Evolutionary conservation across 2,113 vertebrate species (phyloP).

Genomic region (Spermophilus dauricus): DNA sequence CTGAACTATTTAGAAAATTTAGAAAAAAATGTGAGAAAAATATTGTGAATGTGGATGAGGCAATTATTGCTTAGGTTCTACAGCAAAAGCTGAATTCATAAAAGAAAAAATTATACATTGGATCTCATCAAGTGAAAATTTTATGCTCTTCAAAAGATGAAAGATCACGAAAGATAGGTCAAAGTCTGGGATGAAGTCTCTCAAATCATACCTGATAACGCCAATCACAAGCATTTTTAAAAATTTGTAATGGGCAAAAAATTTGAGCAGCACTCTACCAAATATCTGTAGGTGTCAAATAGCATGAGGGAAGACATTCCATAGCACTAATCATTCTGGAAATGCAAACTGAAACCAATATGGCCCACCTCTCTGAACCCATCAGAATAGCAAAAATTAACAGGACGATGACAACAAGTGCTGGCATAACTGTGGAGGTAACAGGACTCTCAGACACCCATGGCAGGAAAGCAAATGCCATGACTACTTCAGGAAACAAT

Average conservation of each 20-base stretch:
- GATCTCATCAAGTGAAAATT: background rate
- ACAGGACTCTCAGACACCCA: fast-evolving
- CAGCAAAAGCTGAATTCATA: background rate
- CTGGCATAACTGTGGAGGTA: no score
- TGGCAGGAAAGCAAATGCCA: background rate
- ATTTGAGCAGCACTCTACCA: background rate
- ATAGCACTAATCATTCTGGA: background rate
- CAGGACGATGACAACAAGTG: background rate
- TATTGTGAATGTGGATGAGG: background rate
- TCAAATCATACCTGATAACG: background rate
- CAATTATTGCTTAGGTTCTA: background rate
- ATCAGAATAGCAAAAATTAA: background rate
- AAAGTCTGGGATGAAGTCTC: background rate
- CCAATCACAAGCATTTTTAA: background rate
- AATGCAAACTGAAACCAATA: background rate
- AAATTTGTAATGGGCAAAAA: background rate
- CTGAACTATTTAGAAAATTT: background rate
- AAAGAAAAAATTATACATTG: background rate
- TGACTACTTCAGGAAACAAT: background rate
- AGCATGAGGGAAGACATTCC: background rate
- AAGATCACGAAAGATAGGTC: background rate
- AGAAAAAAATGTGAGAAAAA: background rate
- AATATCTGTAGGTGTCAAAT: background rate
- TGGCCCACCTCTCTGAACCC: fast-evolving
- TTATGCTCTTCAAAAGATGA: background rate